Evolutionary conservation across 2,113 vertebrate species (phyloP), one percentile per base, ranked within the genome.

Genomic region (Prionailurus viverrinus): DNA sequence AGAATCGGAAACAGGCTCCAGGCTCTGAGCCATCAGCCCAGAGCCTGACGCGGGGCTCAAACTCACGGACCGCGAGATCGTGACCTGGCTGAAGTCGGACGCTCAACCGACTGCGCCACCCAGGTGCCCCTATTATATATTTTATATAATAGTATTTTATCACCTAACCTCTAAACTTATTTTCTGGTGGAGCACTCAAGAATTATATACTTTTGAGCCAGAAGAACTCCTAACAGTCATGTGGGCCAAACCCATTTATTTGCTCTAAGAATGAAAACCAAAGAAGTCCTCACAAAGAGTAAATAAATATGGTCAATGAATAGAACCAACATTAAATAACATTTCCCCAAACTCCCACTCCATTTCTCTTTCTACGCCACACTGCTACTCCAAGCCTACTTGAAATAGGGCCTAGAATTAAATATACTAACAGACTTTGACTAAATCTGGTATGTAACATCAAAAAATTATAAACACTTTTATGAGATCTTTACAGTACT

Each of bases 101-200:
- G 36, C 36, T 36, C 36, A 36, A 36, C 36, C 36, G 36, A 36
- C 36, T 36, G 36, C 36, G 36, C 36, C 36, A 36, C 36, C 36
- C 36, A 36, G 36, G 36, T 36, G 36, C 36, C 36, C 36, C 36
- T 71, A 63, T 65, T 89, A n/a, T 89, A 19, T 91, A 63, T 84
- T 63, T 71, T 89, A 81, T 91, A 95, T 53, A 14, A 88, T 39
- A 33, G 27, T 78, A 63, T 76, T 41, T 27, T 89, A 80, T 51
- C 85, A 78, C 36, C 87, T 73, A 83, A 48, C n/a, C 79, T 78
- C 36, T 91, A 93, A 92, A 76, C 23, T 89, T 95, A 79, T 76
- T 66, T 96, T 69, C 80, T 89, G 9, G 19, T 92, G 5, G 65
- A 66, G 53, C 4, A 66, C 65, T 96, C 65, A 66, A 73, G 53